These are phyloP conservation scores for Melolontha melolontha DNA, from an alignment of 2,888 invertebrate genomes.

Conservation along the genomic window DNA sequence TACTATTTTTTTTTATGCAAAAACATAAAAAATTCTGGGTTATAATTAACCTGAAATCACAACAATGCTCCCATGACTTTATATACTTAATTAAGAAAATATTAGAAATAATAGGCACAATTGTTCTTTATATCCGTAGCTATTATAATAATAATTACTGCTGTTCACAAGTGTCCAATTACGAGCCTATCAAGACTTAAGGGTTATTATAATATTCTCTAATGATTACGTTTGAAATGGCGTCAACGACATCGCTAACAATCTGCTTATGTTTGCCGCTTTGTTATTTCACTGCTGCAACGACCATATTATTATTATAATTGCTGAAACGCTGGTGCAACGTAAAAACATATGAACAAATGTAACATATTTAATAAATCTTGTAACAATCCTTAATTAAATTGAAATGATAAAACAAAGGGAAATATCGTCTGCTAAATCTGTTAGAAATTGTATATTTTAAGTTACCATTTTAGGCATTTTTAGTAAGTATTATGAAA, in stretches of 20 bases:
- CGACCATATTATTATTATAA: constrained; percentile 25
- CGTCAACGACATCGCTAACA: constrained; percentile 25
- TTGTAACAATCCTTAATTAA: no score
- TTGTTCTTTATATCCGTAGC: constrained; percentile 6
- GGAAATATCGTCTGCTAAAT: no score
- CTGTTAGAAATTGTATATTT: no score
- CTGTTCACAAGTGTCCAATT: constrained; percentile 27
- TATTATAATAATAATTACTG: constrained; percentile 21
- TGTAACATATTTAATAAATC: no score
- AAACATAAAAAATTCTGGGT: no score
- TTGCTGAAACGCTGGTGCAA: not conserved
- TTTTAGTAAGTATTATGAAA: no score
- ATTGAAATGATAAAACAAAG: no score
- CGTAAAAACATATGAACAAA: not conserved
- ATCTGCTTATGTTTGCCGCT: constrained; percentile 18
- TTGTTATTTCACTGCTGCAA: constrained; percentile 28
- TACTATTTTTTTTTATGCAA: no score
- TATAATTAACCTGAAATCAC: no score
- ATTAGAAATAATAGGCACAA: constrained; percentile 8
- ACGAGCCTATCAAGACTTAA: constrained; percentile 28
- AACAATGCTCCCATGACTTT: constrained; percentile 21
- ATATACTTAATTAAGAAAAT: constrained; percentile 13
- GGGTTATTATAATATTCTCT: constrained; percentile 34
- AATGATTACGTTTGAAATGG: constrained; percentile 23
- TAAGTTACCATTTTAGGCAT: no score